Conservation (phyloP, 1,140 invertebrate genomes). For the Cherax destructor region DNA sequence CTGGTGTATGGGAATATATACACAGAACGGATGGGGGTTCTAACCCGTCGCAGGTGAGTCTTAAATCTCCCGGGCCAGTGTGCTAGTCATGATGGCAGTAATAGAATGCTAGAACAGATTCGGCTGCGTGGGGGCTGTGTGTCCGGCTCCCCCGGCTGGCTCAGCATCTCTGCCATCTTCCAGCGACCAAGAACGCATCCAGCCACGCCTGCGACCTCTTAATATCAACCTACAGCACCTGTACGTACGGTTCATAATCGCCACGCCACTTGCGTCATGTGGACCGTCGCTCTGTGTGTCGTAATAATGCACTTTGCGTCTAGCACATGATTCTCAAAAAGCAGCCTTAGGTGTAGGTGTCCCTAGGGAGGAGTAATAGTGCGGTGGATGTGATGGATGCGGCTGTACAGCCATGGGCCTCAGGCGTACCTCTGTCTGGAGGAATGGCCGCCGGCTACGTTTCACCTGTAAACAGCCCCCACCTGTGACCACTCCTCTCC, state of each 20-base stretch:
- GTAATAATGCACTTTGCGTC: slow-evolving; percentile 32
- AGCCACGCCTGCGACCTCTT: not conserved
- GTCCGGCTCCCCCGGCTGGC: not conserved
- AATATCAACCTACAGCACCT: not conserved
- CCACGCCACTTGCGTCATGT: slow-evolving; percentile 14
- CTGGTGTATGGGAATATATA: too few species aligned
- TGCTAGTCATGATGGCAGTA: not conserved
- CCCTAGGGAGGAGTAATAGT: slow-evolving; percentile 20
- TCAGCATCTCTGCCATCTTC: not conserved
- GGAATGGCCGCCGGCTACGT: slow-evolving; percentile 35
- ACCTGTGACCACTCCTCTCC: slow-evolving; percentile 29
- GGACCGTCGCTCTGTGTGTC: slow-evolving; percentile 14
- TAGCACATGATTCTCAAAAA: slow-evolving; percentile 14
- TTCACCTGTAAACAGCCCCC: slow-evolving; percentile 61
- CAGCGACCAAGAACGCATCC: not conserved
- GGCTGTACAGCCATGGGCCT: slow-evolving; percentile 27
- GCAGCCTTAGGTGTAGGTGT: slow-evolving; percentile 36
- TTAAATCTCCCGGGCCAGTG: too few species aligned
- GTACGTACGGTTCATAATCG: slow-evolving; percentile 25
- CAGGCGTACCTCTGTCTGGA: slow-evolving; percentile 48
- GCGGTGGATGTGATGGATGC: slow-evolving; percentile 29
- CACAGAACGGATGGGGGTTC: too few species aligned
- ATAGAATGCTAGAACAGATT: slow-evolving; percentile 17
- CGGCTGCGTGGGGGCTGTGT: slow-evolving; percentile 6
- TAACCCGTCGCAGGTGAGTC: too few species aligned